Base-by-base conservation (phyloP, 2,888 invertebrate genomes). In the Sycophila texana region DNA sequence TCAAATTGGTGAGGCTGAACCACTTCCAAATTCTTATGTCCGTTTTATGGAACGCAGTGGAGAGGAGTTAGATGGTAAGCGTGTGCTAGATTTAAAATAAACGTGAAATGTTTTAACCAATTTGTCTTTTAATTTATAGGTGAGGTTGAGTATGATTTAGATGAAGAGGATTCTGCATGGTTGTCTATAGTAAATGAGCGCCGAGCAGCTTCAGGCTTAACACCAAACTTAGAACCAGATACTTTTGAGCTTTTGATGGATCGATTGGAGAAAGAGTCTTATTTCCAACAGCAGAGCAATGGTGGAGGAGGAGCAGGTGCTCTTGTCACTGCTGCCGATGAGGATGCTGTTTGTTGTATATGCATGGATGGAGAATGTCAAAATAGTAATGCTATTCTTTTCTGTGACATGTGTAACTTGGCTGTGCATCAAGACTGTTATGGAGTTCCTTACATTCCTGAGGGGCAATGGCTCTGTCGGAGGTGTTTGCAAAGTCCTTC, bases 391-490 rank as follows among this genome's bases (percentile, higher is more conserved):
- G 99, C 98, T 65, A 99, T 99, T 84, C 92, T 99, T 71, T 99
- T 99, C 92, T 99, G 99, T 92, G 99, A 99, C 92, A 98, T 99
- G 98, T 99, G 99, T 91, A 99, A 99, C 91, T 92, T 99, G 83
- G 98, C 99, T 39, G 99, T 99, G 16, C 99, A 99, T 91, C 99
- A 99, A 92, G 98, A 99, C 90, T 99, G 99, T 88, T 99, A 99
- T 91, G 99, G 99, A 72, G 98, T 98, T 5, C 98, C 98, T 7
- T 98, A 98, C 89, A 98, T 98, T 87, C 98, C 98, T 0, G 98
- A 98, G 88, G 98, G 99, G 0, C 98, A 99, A 90, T 99, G 99
- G 99, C 91, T 99, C 49, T 99, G 99, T 89, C 93, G 99, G 66
- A 93, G 98, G 80, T 99, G 99, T 90, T 92, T 99, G 14, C 97